Evolutionary conservation across 2,888 invertebrate genomes (phyloP), one percentile per base, ranked within the genome.

Genomic region (Orchesellides sinensis): DNA sequence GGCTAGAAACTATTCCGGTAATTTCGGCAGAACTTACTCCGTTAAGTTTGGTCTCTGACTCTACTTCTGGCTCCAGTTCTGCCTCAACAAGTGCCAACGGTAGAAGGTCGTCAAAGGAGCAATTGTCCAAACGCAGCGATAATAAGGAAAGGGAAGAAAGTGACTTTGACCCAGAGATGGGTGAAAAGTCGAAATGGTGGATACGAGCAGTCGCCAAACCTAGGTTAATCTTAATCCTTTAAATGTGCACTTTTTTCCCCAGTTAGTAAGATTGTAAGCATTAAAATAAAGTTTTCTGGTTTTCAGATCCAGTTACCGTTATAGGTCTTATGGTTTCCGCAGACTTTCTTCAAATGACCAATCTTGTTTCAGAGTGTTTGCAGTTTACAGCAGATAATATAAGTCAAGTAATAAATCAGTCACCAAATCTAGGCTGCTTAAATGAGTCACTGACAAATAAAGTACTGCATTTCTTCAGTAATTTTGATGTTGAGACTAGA

Each of bases 271-370:
- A 8, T 40, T 40, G 40, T 40, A 10, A 5, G 40, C 10, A 8
- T 40, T n/a, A 40, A 14, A 5, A 40, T 40, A 47, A 78, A 25
- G n/a, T 52, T 65, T 32, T 69, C 2, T 75, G n/a, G 10, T 79
- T 84, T 84, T 23, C 89, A 91, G 96, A 97, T 89, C 92, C 95
- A 0, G 93, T 92, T 89, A 97, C 96, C 90, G 98, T 97, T 0
- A 93, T 98, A 72, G 97, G 98, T 0, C 95, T 98, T 70, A 92
- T 98, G 83, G 96, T 98, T 0, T 98, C 98, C 0, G 98, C 98
- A 0, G 96, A 97, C 35, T 98, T 98, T 90, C 91, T 98, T 27
- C 91, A 97, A 93, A 98, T 98, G 98, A 96, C 97, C 88, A 95
- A 95, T 1, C 91, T 98, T 68, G 92, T 97, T 2, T 93, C 96